phyloP scores from a whole-genome alignment of 1,140 invertebrate genomes.

The Euwallacea similis region DNA sequence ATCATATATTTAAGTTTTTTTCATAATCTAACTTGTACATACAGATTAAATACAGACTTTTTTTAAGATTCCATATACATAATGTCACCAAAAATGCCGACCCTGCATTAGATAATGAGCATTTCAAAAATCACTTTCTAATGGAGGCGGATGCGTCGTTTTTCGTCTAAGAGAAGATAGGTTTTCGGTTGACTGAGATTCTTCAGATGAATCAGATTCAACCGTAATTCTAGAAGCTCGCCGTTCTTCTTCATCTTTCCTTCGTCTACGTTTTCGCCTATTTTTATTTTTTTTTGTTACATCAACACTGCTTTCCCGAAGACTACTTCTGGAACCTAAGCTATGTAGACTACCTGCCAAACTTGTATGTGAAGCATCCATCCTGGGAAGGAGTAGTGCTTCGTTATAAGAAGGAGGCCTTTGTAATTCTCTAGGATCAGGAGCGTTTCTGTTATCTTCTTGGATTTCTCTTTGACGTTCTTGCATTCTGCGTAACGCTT shows the following conservation, averaged over 20 bases:
- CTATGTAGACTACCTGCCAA: conserved; percentile 57
- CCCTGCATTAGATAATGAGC: not conserved
- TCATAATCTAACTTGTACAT: no score
- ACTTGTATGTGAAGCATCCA: conserved; percentile 61
- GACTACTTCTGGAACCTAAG: conserved; percentile 48
- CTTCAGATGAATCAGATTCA: conserved; percentile 41
- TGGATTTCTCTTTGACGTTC: conserved; percentile 60
- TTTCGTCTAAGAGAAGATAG: not conserved
- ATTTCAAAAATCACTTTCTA: conserved; percentile 47
- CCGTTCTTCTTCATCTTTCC: conserved; percentile 45
- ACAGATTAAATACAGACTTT: no score
- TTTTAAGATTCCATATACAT: no score
- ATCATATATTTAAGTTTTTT: no score
- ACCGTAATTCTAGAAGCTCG: conserved; percentile 38
- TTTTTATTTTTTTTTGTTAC: conserved; percentile 54
- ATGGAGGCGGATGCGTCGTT: conserved; percentile 15
- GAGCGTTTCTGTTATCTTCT: conserved; percentile 58
- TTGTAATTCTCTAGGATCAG: conserved; percentile 65
- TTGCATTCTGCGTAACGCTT: conserved; percentile 62
- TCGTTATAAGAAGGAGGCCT: conserved; percentile 72
- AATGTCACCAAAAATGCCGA: not conserved
- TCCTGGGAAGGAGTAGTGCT: conserved; percentile 69
- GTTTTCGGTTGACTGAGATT: conserved; percentile 18
- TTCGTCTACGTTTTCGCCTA: conserved; percentile 50
- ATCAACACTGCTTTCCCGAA: conserved; percentile 49